A percentile compares a stretch with the other conserved stretches of the same genome.
phyloP scores from a whole-genome alignment of 2,797 vertebrate genomes.

The Alca torda region DNA sequence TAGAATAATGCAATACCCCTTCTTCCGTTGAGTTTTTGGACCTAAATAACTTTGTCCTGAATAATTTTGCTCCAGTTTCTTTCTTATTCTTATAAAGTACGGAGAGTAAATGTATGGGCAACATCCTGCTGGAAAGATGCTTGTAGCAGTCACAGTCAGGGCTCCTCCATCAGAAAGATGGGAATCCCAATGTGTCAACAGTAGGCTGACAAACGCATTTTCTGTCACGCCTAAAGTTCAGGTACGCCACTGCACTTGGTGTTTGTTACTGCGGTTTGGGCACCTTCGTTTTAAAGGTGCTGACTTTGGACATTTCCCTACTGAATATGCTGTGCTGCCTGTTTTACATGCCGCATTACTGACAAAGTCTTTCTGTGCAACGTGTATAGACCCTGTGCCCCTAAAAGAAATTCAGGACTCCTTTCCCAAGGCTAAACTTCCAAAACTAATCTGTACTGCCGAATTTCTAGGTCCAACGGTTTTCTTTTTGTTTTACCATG shows the following conservation, averaged over 20 bases:
- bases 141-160: not conserved
- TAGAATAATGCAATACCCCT: not conserved
- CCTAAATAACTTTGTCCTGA: not conserved
- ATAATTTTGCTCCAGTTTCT: not conserved
- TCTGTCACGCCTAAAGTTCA: not conserved
- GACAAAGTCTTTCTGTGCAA: too few relatives aligned
- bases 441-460: not conserved
- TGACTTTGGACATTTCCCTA: not conserved
- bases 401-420: not conserved
- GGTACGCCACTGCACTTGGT: not conserved
- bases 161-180: not conserved
- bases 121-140: not conserved
- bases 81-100: not conserved
- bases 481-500: not conserved
- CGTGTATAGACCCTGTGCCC: not conserved
- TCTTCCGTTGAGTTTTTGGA: not conserved
- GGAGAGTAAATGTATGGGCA: not conserved
- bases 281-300: not conserved
- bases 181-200: accelerated
- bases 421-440: not conserved
- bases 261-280: not conserved
- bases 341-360: not conserved
- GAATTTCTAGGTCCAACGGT: not conserved
- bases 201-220: not conserved
- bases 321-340: not conserved